Evolutionary conservation across 2,888 invertebrate species (phyloP).

Genomic region (Hydropsyche betteni): DNA sequence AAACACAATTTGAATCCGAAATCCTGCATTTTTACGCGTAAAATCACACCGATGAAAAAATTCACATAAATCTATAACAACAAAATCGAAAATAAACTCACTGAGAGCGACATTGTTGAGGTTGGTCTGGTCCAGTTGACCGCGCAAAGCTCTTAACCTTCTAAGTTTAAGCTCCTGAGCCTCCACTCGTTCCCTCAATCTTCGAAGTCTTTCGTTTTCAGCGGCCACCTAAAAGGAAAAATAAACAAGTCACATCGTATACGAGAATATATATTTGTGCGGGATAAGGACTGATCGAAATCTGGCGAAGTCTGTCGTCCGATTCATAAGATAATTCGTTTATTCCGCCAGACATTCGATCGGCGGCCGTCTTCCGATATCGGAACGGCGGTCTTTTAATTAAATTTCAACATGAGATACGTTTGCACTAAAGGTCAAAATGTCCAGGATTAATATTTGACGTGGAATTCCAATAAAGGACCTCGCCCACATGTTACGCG

Average conservation of each 20-base stretch:
- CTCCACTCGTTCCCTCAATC: slow-evolving; percentile 91
- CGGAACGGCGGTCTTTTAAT: slow-evolving; percentile 40
- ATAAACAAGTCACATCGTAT: too few species aligned
- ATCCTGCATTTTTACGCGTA: not conserved
- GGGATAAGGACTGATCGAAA: not conserved
- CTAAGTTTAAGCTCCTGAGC: slow-evolving; percentile 94
- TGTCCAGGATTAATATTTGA: slow-evolving; percentile 35
- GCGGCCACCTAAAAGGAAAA: slow-evolving; percentile 71
- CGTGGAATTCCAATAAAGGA: slow-evolving; percentile 29
- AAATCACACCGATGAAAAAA: too few species aligned
- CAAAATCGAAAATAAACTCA: slow-evolving; percentile 66
- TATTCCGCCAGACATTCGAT: slow-evolving; percentile 36
- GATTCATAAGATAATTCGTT: slow-evolving; percentile 37
- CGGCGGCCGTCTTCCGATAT: slow-evolving; percentile 11
- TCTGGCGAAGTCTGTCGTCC: not conserved
- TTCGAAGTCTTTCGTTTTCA: slow-evolving; percentile 86
- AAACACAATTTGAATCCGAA: slow-evolving; percentile 17
- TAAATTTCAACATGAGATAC: slow-evolving; percentile 40
- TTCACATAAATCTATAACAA: too few species aligned
- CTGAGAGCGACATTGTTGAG: slow-evolving; percentile 90
- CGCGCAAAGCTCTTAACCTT: slow-evolving; percentile 88
- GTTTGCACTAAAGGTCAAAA: slow-evolving; percentile 25
- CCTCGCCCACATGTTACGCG: slow-evolving; percentile 19
- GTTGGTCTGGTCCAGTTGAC: slow-evolving; percentile 93
- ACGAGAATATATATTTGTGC: too few species aligned